Evolutionary conservation across 64 coral and sea anemone genomes (phyloP).

Genomic region (Dendronephthya gigantea): DNA sequence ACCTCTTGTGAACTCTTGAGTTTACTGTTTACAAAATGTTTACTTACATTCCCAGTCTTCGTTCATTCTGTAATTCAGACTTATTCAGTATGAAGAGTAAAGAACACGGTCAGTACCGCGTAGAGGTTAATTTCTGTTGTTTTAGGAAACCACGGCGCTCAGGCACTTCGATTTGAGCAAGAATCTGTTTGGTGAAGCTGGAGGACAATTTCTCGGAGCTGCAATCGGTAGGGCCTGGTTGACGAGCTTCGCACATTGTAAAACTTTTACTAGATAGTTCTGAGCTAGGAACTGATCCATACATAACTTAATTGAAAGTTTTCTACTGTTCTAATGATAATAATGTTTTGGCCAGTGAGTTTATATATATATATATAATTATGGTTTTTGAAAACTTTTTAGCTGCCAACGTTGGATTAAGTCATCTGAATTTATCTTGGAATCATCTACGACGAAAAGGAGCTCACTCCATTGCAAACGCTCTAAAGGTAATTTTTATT

Average conservation of each 20-base stretch:
- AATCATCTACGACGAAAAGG: constrained; percentile 91
- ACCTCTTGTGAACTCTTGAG: too few species aligned
- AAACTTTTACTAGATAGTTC: too few species aligned
- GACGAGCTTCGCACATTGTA: too few species aligned
- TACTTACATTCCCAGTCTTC: too few species aligned
- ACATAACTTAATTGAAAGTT: too few species aligned
- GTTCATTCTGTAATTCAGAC: too few species aligned
- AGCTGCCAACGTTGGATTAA: constrained; percentile 77
- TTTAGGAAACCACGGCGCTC: constrained; percentile 57
- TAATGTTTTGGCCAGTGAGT: not conserved
- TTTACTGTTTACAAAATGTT: too few species aligned
- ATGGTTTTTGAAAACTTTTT: not conserved
- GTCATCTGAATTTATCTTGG: constrained; percentile 82
- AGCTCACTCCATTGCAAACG: constrained; percentile 71
- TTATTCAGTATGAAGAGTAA: too few species aligned
- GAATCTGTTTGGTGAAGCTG: constrained; percentile 85
- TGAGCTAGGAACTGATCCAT: too few species aligned
- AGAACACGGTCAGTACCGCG: too few species aligned
- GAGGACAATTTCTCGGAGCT: constrained; percentile 52
- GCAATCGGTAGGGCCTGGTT: constrained; percentile 67
- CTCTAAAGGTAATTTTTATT: constrained; percentile 57
- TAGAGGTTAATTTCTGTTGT: not conserved
- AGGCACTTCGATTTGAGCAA: constrained; percentile 80
- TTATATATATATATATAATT: not conserved
- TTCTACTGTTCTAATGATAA: not conserved